Evolutionary conservation across 2,888 invertebrate species (phyloP).

Genomic region (Choreutis nemorana): DNA sequence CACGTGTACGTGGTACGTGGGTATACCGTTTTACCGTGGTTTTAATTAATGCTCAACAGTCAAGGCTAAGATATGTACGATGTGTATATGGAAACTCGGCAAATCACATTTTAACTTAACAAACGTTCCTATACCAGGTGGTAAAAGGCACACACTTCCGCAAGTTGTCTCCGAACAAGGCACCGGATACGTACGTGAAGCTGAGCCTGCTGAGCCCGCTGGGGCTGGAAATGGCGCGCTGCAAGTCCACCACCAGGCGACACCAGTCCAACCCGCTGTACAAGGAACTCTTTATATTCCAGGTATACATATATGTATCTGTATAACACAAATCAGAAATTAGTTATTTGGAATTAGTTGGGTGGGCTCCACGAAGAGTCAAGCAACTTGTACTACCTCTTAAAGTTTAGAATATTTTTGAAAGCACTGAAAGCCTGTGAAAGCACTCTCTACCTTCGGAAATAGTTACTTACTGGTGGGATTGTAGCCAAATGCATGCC

Average conservation of each 20-base stretch:
- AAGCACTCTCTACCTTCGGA: too few species aligned
- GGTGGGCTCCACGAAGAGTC: not conserved
- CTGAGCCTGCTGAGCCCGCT: slow-evolving; percentile 90
- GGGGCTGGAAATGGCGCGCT: slow-evolving; percentile 91
- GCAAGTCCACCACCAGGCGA: slow-evolving; percentile 90
- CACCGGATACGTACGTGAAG: slow-evolving; percentile 95
- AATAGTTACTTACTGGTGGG: too few species aligned
- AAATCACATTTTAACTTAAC: not conserved
- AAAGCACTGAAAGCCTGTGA: slow-evolving; percentile 10
- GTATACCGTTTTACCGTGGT: too few species aligned
- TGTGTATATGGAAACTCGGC: too few species aligned
- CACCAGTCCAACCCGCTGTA: slow-evolving; percentile 96
- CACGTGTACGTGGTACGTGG: too few species aligned
- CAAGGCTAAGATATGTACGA: too few species aligned
- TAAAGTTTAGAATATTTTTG: not conserved
- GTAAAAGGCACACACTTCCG: slow-evolving; percentile 75
- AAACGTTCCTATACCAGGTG: slow-evolving; percentile 26
- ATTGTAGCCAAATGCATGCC: too few species aligned
- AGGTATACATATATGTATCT: slow-evolving; percentile 60
- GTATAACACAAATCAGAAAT: not conserved
- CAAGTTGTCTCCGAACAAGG: slow-evolving; percentile 78
- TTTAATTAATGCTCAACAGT: too few species aligned
- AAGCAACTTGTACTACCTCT: not conserved
- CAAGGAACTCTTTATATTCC: slow-evolving; percentile 96
- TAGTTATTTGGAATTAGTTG: not conserved